Base-by-base conservation (phyloP, 35 echinoderm and acorn worm species). In the Chiridota heheva region DNA sequence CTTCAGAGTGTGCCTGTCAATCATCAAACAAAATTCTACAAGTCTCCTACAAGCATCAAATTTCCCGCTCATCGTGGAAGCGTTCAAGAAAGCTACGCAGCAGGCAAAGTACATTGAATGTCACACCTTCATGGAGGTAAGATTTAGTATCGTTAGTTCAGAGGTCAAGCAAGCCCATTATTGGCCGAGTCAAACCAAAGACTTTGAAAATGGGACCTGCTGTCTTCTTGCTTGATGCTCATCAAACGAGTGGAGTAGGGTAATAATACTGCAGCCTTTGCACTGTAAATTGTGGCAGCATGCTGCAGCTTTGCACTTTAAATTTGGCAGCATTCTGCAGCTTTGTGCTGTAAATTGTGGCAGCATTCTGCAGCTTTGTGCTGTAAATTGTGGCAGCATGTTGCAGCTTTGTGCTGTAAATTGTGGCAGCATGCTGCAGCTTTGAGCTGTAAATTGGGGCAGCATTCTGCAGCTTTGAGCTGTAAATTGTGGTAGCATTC, bases 91-190 rank as follows among this genome's bases (percentile, higher is more conserved):
- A 15, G 64, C 81, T 44, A 79, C 81, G 0, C 35, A 42, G 30
- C 70, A 68, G 22, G 58, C 80, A 2, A 58, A 76, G 36, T 84
- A 98, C 36, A 80, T 91, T 15, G 83, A 98, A 40, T 98, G 95
- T 72, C 95, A 98, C 85, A 70, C 40, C 5, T 98, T 98, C 58
- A 87, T 98, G 90, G 70, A 91, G 81, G 95, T 97, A 44, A 70
- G 74, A 17, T 22, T 12, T 63, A 20, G 17, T 35, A 8, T 28
- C 48, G 22, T 22, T 10, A 53, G n/a, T n/a, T n/a, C n/a, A 53
- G 22, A 53, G 10, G 48, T 53, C 48, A 53, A 53, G 22, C 48
- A 53, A 53, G n/a, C n/a, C n/a, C n/a, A n/a, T n/a, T n/a, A n/a
- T n/a, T n/a, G n/a, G n/a, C n/a, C n/a, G n/a, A n/a, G n/a, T n/a